Conservation (phyloP, 37 sponge, comb jelly and placozoan species). For the Beroe ovata region DNA sequence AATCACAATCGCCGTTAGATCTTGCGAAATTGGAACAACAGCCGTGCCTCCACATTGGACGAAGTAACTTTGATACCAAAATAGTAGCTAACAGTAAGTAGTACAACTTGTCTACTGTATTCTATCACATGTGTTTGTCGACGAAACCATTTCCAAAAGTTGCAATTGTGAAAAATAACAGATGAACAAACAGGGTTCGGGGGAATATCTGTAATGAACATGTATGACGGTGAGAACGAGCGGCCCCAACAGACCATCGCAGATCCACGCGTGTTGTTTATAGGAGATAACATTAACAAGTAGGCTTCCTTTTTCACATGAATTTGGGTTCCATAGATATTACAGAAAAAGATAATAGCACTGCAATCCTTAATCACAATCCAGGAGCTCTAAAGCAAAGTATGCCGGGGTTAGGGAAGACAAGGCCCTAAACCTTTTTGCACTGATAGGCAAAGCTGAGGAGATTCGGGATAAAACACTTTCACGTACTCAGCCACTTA, state of each 20-base stretch:
- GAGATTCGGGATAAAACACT: background rate
- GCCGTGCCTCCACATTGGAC: background rate
- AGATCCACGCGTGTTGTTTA: background rate
- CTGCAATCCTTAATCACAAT: too few species aligned
- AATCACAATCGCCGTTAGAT: background rate
- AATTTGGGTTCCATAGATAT: too few species aligned
- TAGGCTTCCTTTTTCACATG: background rate
- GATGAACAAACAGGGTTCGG: background rate
- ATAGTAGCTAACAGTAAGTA: background rate
- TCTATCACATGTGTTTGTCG: too few species aligned
- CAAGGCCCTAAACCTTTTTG: background rate
- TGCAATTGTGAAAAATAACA: too few species aligned
- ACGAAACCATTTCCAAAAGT: too few species aligned
- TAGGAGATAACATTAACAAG: constrained; percentile 14
- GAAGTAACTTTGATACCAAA: background rate
- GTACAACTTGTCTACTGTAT: too few species aligned
- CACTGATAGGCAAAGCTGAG: background rate
- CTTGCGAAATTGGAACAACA: background rate
- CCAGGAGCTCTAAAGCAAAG: too few species aligned
- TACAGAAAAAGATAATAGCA: too few species aligned
- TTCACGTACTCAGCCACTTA: background rate
- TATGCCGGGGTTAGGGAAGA: background rate
- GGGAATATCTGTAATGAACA: background rate
- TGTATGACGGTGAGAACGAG: background rate
- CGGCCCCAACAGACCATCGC: background rate